Conservation (phyloP, 1,140 invertebrate genomes). For the Neotoxoptera formosana region DNA sequence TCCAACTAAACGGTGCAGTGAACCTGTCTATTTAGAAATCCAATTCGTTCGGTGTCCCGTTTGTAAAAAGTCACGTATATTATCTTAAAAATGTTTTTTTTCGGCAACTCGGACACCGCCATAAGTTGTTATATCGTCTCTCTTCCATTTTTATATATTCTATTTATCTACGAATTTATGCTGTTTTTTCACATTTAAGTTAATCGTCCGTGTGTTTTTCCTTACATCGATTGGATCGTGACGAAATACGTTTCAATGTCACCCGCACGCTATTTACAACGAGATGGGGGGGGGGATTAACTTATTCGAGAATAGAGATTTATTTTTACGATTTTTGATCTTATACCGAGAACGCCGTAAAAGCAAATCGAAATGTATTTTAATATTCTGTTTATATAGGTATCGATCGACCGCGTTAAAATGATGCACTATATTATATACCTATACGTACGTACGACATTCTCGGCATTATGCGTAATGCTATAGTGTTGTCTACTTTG, state of each 20-base stretch:
- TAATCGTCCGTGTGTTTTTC: neutral
- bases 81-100: conserved; percentile 2
- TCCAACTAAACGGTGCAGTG: neutral
- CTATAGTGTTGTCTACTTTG: neutral
- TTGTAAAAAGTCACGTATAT: neutral
- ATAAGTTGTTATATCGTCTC: neutral
- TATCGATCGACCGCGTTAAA: neutral
- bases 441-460: neutral
- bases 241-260: neutral
- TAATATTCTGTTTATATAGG: neutral
- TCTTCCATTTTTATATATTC: neutral
- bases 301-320: neutral
- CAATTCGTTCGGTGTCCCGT: neutral
- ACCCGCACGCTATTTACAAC: neutral
- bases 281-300: neutral
- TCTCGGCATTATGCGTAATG: neutral
- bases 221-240: neutral
- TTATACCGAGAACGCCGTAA: neutral
- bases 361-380: neutral
- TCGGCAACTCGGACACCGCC: neutral
- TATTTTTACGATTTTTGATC: neutral
- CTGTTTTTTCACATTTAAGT: neutral
- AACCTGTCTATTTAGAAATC: neutral
- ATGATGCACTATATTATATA: neutral
- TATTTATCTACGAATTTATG: neutral